A percentile compares a stretch with the other conserved stretches of the same genome.
Evolutionary conservation across 2,888 invertebrate species (phyloP).

Genomic region (Drosophila fulvimacula): DNA sequence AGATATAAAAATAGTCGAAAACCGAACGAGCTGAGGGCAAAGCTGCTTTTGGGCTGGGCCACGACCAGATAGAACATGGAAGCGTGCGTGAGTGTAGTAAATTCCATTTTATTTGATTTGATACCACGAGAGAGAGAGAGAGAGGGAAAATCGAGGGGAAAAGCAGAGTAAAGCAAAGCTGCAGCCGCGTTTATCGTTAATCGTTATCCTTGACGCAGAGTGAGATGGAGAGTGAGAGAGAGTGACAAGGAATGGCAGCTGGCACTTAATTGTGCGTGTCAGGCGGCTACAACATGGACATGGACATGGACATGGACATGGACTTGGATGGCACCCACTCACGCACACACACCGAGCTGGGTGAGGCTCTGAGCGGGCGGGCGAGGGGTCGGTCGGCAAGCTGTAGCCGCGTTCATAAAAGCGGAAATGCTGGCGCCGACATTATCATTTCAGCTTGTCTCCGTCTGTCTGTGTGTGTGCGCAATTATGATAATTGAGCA

Average conservation of each 20-base stretch:
- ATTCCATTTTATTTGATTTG: constrained; percentile 76
- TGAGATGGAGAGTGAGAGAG: constrained; percentile 3
- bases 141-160: background rate
- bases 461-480: constrained; percentile 17
- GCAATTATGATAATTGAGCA: constrained; percentile 77
- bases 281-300: constrained; percentile 66
- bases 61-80: constrained; percentile 5
- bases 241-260: constrained; percentile 5
- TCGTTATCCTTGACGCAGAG: constrained; percentile 60
- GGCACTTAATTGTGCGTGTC: constrained; percentile 80
- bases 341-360: constrained; percentile 34
- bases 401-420: constrained; percentile 66
- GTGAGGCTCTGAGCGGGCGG: constrained; percentile 39
- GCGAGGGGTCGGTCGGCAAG: background rate
- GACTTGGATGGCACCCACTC: constrained; percentile 49
- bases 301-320: constrained; percentile 41
- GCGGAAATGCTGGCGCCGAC: constrained; percentile 81
- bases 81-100: constrained; percentile 69
- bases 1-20: constrained; percentile 63
- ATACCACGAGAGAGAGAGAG: constrained; percentile 40
- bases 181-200: constrained; percentile 34
- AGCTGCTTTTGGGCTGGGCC: background rate
- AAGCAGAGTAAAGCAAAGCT: constrained; percentile 15
- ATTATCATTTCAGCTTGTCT: constrained; percentile 70
- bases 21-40: constrained; percentile 1